Conservation (phyloP, 2,797 vertebrate genomes). For the Valencia hispanica region DNA sequence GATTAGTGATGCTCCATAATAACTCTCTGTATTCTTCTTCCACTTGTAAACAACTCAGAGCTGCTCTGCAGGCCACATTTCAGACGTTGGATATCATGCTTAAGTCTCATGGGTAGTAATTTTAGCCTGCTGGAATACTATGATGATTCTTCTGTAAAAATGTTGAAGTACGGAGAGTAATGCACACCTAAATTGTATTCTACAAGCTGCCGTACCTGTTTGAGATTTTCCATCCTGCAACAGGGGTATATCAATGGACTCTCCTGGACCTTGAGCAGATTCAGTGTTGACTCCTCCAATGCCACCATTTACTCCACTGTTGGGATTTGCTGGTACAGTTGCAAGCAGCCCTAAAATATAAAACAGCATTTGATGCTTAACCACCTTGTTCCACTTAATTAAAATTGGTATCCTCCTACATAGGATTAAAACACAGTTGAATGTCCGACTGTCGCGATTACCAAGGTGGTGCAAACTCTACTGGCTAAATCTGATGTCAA, state of each 20-base stretch:
- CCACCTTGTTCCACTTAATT: background rate
- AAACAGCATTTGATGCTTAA: slow-evolving; percentile 3
- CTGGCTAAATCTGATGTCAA: too few species aligned
- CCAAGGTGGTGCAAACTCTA: too few species aligned
- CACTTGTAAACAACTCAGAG: background rate
- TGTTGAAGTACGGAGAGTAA: background rate
- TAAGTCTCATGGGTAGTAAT: background rate
- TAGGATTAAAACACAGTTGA: background rate
- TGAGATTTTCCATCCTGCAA: slow-evolving; percentile 18
- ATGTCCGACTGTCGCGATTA: too few species aligned
- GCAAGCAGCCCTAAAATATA: slow-evolving; percentile 85
- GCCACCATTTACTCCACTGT: slow-evolving; percentile 44
- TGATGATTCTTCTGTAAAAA: background rate
- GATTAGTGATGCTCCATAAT: background rate
- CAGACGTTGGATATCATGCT: background rate
- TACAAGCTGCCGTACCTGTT: slow-evolving; percentile 61
- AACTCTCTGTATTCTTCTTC: slow-evolving; percentile 2
- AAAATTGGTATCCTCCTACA: background rate
- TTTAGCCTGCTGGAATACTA: background rate
- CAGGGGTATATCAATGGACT: slow-evolving; percentile 70
- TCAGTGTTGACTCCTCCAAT: slow-evolving; percentile 76
- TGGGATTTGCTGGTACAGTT: slow-evolving; percentile 87
- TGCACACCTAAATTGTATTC: background rate
- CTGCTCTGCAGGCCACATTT: background rate
- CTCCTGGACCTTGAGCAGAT: slow-evolving; percentile 37